Conservation (phyloP, 2,113 vertebrate genomes). For the Cranoglanis bouderius region DNA sequence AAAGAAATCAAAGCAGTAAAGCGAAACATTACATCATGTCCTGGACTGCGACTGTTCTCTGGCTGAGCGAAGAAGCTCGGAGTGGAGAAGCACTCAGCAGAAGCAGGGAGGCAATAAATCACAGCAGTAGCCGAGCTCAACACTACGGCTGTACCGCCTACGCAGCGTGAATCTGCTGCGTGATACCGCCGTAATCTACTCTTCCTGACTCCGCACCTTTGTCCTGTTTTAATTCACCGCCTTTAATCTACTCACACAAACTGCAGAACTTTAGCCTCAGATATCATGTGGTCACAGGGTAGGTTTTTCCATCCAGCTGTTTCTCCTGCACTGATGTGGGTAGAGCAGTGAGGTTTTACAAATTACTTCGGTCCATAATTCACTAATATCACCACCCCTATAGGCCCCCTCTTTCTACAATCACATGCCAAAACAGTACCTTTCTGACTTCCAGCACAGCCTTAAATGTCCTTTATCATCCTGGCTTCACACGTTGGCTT, state of each 20-base stretch:
- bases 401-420: not conserved
- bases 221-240: not conserved
- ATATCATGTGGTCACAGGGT: not conserved
- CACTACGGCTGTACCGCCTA: conserved; percentile 39
- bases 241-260: conserved; percentile 15
- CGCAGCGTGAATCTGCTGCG: conserved; percentile 47
- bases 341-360: not conserved
- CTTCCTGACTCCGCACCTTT: conserved; percentile 22
- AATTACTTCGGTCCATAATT: not conserved
- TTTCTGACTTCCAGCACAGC: not conserved
- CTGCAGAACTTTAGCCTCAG: not conserved
- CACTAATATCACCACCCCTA: not conserved
- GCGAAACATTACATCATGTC: conserved; percentile 52
- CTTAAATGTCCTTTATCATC: not conserved
- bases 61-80: conserved; percentile 50
- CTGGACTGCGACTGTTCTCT: conserved; percentile 47
- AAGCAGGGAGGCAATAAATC: conserved; percentile 54
- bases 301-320: not conserved
- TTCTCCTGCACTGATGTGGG: not conserved
- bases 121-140: conserved; percentile 51
- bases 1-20: conserved; percentile 37
- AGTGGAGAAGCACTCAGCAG: conserved; percentile 56
- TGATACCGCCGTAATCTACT: conserved; percentile 44
- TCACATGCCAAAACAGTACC: not conserved
- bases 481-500: not conserved